phyloP scores from a whole-genome alignment of 2,888 invertebrate species.

The Toxonevra muliebris region DNA sequence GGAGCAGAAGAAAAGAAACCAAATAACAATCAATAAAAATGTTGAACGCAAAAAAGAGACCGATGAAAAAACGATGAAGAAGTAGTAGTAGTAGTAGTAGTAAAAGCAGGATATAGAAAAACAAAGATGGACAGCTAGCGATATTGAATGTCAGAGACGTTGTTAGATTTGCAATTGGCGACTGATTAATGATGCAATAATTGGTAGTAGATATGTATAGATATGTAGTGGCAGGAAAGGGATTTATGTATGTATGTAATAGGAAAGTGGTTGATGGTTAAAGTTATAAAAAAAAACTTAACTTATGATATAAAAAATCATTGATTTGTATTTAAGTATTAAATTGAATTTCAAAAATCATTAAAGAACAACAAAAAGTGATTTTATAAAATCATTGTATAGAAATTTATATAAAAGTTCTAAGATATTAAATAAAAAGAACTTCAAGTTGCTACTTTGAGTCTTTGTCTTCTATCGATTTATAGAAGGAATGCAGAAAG shows the following conservation, averaged over 20 bases:
- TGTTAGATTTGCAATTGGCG: slow-evolving; percentile 50
- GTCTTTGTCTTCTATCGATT: too few relatives aligned
- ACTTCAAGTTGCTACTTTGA: too few relatives aligned
- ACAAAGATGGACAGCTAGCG: slow-evolving; percentile 32
- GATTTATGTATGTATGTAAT: not conserved
- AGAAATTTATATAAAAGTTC: too few relatives aligned
- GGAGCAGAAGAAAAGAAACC: not conserved
- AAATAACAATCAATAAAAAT: slow-evolving; percentile 25
- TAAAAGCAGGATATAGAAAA: too few relatives aligned
- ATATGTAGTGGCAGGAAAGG: too few relatives aligned
- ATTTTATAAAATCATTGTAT: too few relatives aligned
- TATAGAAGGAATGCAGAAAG: too few relatives aligned
- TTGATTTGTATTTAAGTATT: not conserved
- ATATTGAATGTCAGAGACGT: slow-evolving; percentile 32
- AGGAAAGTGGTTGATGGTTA: not conserved
- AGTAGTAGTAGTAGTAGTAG: too few relatives aligned
- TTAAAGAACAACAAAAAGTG: too few relatives aligned
- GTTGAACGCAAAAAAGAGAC: slow-evolving; percentile 7
- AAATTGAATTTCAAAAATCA: too few relatives aligned
- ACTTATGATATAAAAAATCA: not conserved
- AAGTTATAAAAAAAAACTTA: not conserved
- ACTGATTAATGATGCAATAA: slow-evolving; percentile 60
- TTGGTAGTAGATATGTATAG: slow-evolving; percentile 39
- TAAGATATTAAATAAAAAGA: too few relatives aligned
- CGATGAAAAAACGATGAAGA: too few relatives aligned